phyloP scores from a whole-genome alignment of 2,113 vertebrate genomes.

The Dasyurus viverrinus region DNA sequence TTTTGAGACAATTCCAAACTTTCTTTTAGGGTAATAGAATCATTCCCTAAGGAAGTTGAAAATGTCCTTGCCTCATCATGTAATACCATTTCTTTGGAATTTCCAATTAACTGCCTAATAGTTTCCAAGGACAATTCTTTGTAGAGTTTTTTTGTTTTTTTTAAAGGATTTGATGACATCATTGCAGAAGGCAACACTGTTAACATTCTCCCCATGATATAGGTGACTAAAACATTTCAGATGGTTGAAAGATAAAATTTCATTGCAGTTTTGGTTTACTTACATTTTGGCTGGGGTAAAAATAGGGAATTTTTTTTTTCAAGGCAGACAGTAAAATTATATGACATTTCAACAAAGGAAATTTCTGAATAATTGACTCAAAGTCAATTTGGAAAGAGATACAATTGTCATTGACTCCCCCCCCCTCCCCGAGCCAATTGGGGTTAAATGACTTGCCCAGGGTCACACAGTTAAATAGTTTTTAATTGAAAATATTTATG shows the following conservation, averaged over 20 bases:
- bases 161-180: constrained; percentile 52
- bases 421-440: too few species aligned
- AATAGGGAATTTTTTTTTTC: not conserved
- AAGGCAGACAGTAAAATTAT: not conserved
- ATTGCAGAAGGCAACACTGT: constrained; percentile 16
- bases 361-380: constrained; percentile 18
- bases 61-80: constrained; percentile 70
- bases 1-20: constrained; percentile 80
- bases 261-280: not conserved
- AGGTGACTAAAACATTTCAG: not conserved
- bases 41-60: constrained; percentile 82
- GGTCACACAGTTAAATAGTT: not conserved
- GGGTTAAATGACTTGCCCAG: too few species aligned
- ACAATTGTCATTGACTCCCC: not conserved
- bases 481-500: constrained; percentile 22
- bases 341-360: constrained; percentile 8
- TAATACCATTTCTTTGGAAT: constrained; percentile 60
- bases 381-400: constrained; percentile 28
- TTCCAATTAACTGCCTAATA: constrained; percentile 57
- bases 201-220: not conserved
- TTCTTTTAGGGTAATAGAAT: constrained; percentile 84
- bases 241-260: not conserved
- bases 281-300: not conserved
- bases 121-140: constrained; percentile 65
- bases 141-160: constrained; percentile 25